These are phyloP conservation scores for Alfaro cultratus DNA, from an alignment of 2,797 vertebrate species.

Conservation along the genomic window DNA sequence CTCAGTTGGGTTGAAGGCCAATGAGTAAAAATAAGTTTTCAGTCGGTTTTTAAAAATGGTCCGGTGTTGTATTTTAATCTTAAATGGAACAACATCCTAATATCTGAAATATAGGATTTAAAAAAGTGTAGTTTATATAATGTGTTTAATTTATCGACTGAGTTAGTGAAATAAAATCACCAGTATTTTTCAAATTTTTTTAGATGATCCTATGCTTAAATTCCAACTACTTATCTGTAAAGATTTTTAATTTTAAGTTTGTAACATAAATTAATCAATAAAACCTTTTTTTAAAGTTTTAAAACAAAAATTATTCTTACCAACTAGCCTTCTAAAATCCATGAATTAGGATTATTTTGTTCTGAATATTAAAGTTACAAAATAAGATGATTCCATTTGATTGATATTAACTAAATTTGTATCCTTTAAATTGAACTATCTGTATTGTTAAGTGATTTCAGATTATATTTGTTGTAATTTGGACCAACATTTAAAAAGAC, in stretches of 20 bases:
- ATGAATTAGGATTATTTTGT: background rate
- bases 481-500: background rate
- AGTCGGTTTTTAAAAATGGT: too few species aligned
- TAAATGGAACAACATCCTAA: too few species aligned
- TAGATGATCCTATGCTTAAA: background rate
- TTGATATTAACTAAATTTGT: background rate
- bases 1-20: too few species aligned
- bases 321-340: background rate
- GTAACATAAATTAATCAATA: background rate
- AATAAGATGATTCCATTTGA: background rate
- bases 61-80: too few species aligned
- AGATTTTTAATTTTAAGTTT: background rate
- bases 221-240: background rate
- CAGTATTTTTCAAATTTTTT: background rate
- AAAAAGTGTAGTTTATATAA: background rate
- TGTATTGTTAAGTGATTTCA: background rate
- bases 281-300: too few species aligned
- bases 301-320: background rate
- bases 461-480: background rate
- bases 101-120: too few species aligned
- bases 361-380: background rate
- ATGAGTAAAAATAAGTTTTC: too few species aligned
- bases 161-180: background rate
- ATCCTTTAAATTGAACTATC: background rate
- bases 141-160: background rate